These are phyloP conservation scores for Pachypsylla venusta DNA, from an alignment of 1,140 invertebrate genomes.

Conservation along the genomic window DNA sequence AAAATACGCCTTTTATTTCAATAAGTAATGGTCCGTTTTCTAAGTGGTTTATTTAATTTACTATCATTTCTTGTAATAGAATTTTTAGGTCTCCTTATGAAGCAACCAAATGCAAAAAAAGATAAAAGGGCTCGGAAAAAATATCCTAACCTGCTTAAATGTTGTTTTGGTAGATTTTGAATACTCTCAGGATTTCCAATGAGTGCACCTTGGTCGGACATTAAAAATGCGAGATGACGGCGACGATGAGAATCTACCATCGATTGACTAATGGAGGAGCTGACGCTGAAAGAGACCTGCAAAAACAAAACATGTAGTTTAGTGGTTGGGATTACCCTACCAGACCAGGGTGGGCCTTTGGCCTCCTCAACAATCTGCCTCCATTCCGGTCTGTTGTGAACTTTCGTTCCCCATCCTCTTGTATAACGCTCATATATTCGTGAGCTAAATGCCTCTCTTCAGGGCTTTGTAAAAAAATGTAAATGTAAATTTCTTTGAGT, in stretches of 20 bases:
- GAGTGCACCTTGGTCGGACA: conserved; percentile 87
- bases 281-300: conserved; percentile 39
- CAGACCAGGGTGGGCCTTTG: too few relatives aligned
- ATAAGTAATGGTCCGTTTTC: conserved; percentile 5
- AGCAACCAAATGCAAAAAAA: background rate
- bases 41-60: background rate
- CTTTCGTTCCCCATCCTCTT: conserved; percentile 12
- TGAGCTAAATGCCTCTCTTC: too few relatives aligned
- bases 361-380: too few relatives aligned
- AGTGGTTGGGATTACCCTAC: too few relatives aligned
- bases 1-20: too few relatives aligned
- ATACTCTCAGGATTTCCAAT: conserved; percentile 77
- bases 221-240: conserved; percentile 84
- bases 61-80: too few relatives aligned
- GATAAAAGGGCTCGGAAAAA: conserved; percentile 13
- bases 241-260: conserved; percentile 79
- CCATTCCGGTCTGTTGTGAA: too few relatives aligned
- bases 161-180: conserved; percentile 82
- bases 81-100: background rate
- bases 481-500: too few relatives aligned
- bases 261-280: conserved; percentile 63
- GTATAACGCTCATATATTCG: conserved; percentile 33
- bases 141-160: conserved; percentile 43
- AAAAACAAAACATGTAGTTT: conserved; percentile 12
- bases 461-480: too few relatives aligned